A percentile compares a stretch with the other conserved stretches of the same genome.
Evolutionary conservation across 2,113 vertebrate species (phyloP).

Genomic region (Coturnix japonica): DNA sequence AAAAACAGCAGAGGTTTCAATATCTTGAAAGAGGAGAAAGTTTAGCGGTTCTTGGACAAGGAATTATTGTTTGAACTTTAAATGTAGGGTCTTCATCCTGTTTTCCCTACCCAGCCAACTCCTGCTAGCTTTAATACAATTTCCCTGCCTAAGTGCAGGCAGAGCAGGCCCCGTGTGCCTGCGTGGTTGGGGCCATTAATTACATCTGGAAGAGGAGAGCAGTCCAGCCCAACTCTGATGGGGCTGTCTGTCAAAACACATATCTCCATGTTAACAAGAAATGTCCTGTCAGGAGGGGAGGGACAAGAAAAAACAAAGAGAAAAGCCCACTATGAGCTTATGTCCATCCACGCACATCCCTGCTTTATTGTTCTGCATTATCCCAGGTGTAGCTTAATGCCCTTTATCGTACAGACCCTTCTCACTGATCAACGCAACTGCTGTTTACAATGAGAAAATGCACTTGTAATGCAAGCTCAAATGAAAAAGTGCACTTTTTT

Average conservation of each 20-base stretch:
- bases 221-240: fast-evolving
- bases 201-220: slow-evolving; percentile 12
- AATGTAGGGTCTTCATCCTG: background rate
- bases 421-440: background rate
- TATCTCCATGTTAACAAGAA: background rate
- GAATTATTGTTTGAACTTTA: slow-evolving; percentile 6
- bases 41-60: background rate
- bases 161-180: background rate
- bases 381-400: background rate
- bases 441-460: background rate
- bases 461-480: background rate
- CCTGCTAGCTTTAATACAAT: background rate
- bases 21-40: background rate
- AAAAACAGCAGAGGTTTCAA: background rate
- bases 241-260: background rate
- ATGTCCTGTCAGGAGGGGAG: background rate
- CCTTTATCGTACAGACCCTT: background rate
- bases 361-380: background rate
- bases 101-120: background rate
- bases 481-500: slow-evolving; percentile 48
- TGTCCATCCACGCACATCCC: fast-evolving
- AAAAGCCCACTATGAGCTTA: background rate
- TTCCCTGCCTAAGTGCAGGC: background rate
- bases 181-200: background rate
- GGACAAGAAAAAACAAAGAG: too few species aligned